Evolutionary conservation across 2,888 invertebrate genomes (phyloP).

Genomic region (Elmis aenea): DNA sequence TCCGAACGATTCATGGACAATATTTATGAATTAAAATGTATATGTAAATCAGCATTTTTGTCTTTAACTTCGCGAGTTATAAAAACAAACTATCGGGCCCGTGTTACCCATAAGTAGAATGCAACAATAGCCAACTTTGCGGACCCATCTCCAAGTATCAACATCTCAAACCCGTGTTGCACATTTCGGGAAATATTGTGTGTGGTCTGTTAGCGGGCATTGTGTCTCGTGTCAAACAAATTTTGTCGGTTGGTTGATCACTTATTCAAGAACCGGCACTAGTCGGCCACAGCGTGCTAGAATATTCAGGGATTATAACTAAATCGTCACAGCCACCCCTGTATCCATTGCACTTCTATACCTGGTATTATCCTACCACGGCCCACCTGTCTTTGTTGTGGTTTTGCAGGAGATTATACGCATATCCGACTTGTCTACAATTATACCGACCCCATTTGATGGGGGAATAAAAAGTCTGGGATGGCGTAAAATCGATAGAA

Average conservation of each 20-base stretch:
- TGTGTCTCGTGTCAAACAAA: conserved; percentile 36
- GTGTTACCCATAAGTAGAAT: not conserved
- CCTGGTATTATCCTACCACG: conserved; percentile 3
- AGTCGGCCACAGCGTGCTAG: conserved; percentile 6
- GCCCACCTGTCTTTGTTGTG: conserved; percentile 23
- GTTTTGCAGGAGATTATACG: conserved; percentile 14
- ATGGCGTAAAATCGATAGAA: conserved; percentile 24
- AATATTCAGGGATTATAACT: conserved; percentile 12
- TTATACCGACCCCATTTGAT: conserved; percentile 15
- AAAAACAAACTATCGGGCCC: not conserved
- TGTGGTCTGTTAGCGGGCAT: conserved; percentile 27
- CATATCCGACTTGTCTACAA: conserved; percentile 11
- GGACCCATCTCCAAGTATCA: too few species aligned
- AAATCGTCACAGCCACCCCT: conserved; percentile 2
- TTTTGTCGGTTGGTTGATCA: conserved; percentile 32
- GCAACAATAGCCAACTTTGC: too few species aligned
- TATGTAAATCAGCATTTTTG: too few species aligned
- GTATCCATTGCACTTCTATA: conserved; percentile 12
- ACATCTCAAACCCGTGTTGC: too few species aligned
- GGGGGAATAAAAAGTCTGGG: conserved; percentile 17
- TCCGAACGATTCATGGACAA: too few species aligned
- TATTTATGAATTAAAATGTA: too few species aligned
- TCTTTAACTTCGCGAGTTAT: not conserved
- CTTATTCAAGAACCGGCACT: conserved; percentile 11
- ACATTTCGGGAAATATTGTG: conserved; percentile 17